phyloP scores from a whole-genome alignment of 2,797 vertebrate genomes.

The Linurgus olivaceus region DNA sequence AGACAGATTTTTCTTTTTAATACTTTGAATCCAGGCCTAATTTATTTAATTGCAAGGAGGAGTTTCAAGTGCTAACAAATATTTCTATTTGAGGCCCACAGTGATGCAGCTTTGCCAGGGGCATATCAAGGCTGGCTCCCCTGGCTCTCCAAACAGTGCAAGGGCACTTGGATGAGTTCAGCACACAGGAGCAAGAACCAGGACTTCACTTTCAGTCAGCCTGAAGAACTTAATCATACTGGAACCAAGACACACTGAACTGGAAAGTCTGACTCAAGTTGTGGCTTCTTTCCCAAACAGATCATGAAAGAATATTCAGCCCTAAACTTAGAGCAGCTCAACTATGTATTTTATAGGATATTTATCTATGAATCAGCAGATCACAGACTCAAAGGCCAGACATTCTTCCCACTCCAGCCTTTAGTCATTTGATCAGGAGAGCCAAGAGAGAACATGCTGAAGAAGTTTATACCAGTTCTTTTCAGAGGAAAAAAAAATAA shows the following conservation, averaged over 20 bases:
- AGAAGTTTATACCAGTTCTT: neutral
- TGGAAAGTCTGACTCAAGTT: constrained; percentile 43
- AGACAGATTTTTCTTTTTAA: neutral
- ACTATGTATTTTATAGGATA: constrained; percentile 37
- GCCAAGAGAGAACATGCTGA: neutral
- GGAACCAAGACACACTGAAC: neutral
- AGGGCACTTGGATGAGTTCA: neutral
- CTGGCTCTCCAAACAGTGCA: neutral
- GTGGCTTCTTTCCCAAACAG: constrained; percentile 35
- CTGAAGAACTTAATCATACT: neutral
- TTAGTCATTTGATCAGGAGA: neutral
- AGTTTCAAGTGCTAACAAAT: neutral
- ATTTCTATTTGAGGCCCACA: neutral
- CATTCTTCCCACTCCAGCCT: constrained; percentile 37
- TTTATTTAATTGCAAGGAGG: constrained; percentile 1
- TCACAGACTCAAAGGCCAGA: constrained; percentile 32
- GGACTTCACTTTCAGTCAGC: neutral
- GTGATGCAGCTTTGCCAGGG: neutral
- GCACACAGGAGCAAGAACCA: neutral
- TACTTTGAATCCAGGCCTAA: neutral
- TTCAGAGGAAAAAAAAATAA: neutral
- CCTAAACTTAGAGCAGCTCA: constrained; percentile 33
- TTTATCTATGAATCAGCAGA: constrained; percentile 61
- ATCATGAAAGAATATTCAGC: constrained; percentile 51
- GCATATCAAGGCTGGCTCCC: neutral